Evolutionary conservation across 35 echinoderm and acorn worm genomes (phyloP), one percentile per base, ranked within the genome.

Genomic region (Ptychodera flava): DNA sequence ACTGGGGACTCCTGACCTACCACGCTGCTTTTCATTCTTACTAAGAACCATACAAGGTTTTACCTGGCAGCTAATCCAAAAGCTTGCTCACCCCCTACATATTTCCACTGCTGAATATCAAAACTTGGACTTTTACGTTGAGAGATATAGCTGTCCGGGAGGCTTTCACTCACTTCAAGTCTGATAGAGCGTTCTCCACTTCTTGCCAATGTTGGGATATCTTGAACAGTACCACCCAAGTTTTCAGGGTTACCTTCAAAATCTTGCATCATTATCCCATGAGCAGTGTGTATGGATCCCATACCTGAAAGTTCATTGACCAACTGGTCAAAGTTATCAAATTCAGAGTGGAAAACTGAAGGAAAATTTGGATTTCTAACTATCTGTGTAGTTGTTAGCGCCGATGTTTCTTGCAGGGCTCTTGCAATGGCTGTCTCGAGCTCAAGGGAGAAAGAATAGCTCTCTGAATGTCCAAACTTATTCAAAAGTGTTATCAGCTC

Each of bases 201-300:
- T 77, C 15, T n/a, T 81, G n/a, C 16, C 80, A 32, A 34, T 31
- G 33, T 81, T 31, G 1, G 35, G 2, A 81, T 81, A 10, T 81
- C 31, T 81, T 31, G 33, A 34, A 34, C 12, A 81, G 31, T 34
- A 81, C 31, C 31, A 34, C 33, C 35, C 35, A 34, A 31, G 33
- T 81, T 1, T 28, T 28, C 31, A 81, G 33, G 12, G n/a, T 81
- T 34, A 14, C 33, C 80, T 34, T 34, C 80, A 81, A 81, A 34
- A 34, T 94, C 89, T 78, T 94, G 93, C 33, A 94, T 27, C 89
- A 94, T 91, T 0, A 94, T 94, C 2, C 93, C 93, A 33, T 88
- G 85, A 31, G 89, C 81, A 36, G 81, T 64, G 86, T 94, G 89
- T 6, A 94, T 36, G 35, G 86, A 91, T 22, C 81, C 82, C 31